Evolutionary conservation across 2,888 invertebrate species (phyloP).

Genomic region (Aphodius granarius): DNA sequence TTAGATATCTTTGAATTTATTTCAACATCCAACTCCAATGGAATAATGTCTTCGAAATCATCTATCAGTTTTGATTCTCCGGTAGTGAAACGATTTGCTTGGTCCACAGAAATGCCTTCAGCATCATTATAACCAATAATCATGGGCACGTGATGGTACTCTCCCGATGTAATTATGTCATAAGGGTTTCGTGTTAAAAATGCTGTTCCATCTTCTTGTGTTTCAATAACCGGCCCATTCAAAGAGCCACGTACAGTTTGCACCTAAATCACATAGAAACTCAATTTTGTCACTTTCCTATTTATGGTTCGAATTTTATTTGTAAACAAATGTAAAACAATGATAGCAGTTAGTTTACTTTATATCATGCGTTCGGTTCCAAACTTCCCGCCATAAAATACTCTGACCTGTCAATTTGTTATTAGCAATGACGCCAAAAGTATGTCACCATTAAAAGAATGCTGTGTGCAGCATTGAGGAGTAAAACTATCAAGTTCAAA

Average conservation of each 20-base stretch:
- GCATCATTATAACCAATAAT: slow-evolving; percentile 32
- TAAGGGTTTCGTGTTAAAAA: slow-evolving; percentile 26
- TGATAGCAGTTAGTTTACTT: too few relatives aligned
- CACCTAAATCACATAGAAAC: neutral
- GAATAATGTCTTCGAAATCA: slow-evolving; percentile 23
- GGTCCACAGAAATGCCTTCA: slow-evolving; percentile 27
- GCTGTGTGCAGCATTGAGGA: too few relatives aligned
- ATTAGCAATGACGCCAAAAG: too few relatives aligned
- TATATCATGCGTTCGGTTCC: too few relatives aligned
- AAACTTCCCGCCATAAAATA: too few relatives aligned
- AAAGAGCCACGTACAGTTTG: too few relatives aligned
- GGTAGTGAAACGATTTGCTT: neutral
- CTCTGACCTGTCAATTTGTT: too few relatives aligned
- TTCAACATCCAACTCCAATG: slow-evolving; percentile 27
- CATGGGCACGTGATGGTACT: slow-evolving; percentile 29
- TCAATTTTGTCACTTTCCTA: neutral
- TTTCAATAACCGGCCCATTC: slow-evolving; percentile 29
- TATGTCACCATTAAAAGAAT: too few relatives aligned
- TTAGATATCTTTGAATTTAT: slow-evolving; percentile 13
- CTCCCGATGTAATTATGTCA: slow-evolving; percentile 24
- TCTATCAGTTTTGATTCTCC: slow-evolving; percentile 10
- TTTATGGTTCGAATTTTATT: too few relatives aligned
- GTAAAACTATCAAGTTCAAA: too few relatives aligned
- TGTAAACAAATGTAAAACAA: too few relatives aligned
- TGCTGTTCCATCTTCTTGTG: slow-evolving; percentile 24